Evolutionary conservation across 2,888 invertebrate species (phyloP).

Genomic region (Crocallis elinguaria): DNA sequence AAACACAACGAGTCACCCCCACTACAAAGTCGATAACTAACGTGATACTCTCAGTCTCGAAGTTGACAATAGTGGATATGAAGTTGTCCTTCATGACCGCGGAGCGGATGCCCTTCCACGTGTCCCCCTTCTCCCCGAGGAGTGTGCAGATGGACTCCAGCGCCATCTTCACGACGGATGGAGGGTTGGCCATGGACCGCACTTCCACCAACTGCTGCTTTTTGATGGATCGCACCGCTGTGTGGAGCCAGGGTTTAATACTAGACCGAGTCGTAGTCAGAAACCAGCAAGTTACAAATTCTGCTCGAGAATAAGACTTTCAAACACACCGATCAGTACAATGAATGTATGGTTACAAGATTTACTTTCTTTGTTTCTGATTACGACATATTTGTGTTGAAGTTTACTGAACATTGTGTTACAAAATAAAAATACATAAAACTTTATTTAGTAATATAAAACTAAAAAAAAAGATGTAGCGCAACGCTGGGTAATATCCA

Average conservation of each 20-base stretch:
- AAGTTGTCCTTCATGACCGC: conserved; percentile 98
- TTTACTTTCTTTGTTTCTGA: conserved; percentile 18
- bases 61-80: conserved; percentile 97
- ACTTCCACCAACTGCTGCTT: conserved; percentile 98
- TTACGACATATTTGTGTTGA: conserved; percentile 4
- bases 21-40: conserved; percentile 86
- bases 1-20: conserved; percentile 15
- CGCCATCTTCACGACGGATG: conserved; percentile 95
- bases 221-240: conserved; percentile 97
- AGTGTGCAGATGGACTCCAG: conserved; percentile 97
- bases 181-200: conserved; percentile 97
- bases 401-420: conserved; percentile 7
- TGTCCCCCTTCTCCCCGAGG: conserved; percentile 94
- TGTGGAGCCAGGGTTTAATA: conserved; percentile 58
- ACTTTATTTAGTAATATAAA: neutral
- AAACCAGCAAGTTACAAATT: conserved; percentile 10
- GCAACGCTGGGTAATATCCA: neutral
- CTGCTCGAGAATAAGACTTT: too few relatives aligned
- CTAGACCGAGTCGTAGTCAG: conserved; percentile 40
- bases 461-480: neutral
- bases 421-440: neutral
- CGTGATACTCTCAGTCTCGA: conserved; percentile 96
- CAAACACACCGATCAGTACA: too few relatives aligned
- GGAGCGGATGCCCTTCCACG: conserved; percentile 97
- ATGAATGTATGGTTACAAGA: too few relatives aligned